These are phyloP conservation scores for Sebastes diploproa DNA, from an alignment of 2,797 vertebrate genomes.

Conservation along the genomic window DNA sequence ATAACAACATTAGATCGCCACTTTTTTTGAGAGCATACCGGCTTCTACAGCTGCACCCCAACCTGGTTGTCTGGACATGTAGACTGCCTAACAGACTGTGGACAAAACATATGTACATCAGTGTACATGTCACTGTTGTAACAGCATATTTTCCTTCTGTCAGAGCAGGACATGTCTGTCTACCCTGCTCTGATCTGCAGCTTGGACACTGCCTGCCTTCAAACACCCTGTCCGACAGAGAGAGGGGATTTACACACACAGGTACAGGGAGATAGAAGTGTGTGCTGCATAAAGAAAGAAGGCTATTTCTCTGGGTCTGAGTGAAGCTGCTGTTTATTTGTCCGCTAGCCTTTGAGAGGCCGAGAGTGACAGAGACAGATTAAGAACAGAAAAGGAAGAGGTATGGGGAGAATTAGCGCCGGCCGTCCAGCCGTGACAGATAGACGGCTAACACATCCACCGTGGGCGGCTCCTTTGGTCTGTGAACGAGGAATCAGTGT, in stretches of 20 bases:
- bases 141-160: slow-evolving; percentile 10
- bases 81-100: slow-evolving; percentile 5
- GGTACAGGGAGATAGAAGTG: slow-evolving; percentile 37
- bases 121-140: slow-evolving; percentile 13
- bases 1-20: not conserved
- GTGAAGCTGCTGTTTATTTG: slow-evolving; percentile 43
- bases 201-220: slow-evolving; percentile 38
- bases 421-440: slow-evolving; percentile 47
- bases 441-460: slow-evolving; percentile 38
- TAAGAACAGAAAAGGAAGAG: slow-evolving; percentile 20
- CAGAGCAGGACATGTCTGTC: slow-evolving; percentile 33
- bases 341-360: slow-evolving; percentile 31
- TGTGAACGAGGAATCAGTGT: slow-evolving; percentile 31
- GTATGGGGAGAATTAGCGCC: slow-evolving; percentile 39
- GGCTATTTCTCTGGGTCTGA: slow-evolving; percentile 37
- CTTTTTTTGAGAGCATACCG: not conserved
- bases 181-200: slow-evolving; percentile 41
- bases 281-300: slow-evolving; percentile 35
- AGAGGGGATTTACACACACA: slow-evolving; percentile 49
- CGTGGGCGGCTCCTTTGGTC: slow-evolving; percentile 15
- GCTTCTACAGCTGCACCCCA: slow-evolving; percentile 10
- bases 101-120: slow-evolving; percentile 1
- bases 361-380: slow-evolving; percentile 42
- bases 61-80: not conserved
- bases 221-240: slow-evolving; percentile 37